Conservation (phyloP, 2,888 invertebrate species). For the Scaptomyza polygonia region DNA sequence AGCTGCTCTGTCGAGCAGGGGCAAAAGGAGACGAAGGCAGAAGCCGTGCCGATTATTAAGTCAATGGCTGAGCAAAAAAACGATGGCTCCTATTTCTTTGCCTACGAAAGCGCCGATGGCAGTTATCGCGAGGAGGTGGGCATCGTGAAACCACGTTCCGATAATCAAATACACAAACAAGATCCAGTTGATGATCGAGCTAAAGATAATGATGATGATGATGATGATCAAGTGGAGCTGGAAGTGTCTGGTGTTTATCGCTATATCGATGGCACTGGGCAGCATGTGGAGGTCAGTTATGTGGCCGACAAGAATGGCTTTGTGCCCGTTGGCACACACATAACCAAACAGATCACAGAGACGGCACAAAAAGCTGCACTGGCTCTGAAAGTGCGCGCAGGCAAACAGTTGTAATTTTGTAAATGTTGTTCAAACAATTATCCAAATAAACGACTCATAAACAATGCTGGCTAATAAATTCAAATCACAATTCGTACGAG, state of each 20-base stretch:
- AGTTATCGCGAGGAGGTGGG: conserved; percentile 79
- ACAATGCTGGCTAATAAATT: conserved; percentile 58
- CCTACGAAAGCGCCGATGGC: conserved; percentile 78
- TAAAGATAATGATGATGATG: conserved; percentile 52
- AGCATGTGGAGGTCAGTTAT: conserved; percentile 77
- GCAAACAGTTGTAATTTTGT: conserved; percentile 10
- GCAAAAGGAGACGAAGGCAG: not conserved
- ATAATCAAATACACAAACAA: conserved; percentile 26
- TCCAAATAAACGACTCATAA: conserved; percentile 51
- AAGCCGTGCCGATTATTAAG: conserved; percentile 66
- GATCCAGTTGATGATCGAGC: conserved; percentile 53
- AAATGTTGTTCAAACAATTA: conserved; percentile 74
- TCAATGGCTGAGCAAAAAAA: conserved; percentile 65
- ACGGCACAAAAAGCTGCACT: conserved; percentile 42
- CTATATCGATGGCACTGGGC: conserved; percentile 75
- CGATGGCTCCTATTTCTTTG: conserved; percentile 81
- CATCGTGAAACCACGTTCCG: conserved; percentile 44
- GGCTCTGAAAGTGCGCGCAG: conserved; percentile 18
- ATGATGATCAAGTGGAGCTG: conserved; percentile 58
- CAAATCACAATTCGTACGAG: conserved; percentile 42
- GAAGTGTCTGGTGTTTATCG: conserved; percentile 79
- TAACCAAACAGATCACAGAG: conserved; percentile 62
- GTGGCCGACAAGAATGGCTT: conserved; percentile 81
- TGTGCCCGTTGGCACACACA: conserved; percentile 72
- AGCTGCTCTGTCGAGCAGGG: not conserved